Evolutionary conservation across 2,113 vertebrate genomes (phyloP).

Genomic region (Trematocara marginatum): DNA sequence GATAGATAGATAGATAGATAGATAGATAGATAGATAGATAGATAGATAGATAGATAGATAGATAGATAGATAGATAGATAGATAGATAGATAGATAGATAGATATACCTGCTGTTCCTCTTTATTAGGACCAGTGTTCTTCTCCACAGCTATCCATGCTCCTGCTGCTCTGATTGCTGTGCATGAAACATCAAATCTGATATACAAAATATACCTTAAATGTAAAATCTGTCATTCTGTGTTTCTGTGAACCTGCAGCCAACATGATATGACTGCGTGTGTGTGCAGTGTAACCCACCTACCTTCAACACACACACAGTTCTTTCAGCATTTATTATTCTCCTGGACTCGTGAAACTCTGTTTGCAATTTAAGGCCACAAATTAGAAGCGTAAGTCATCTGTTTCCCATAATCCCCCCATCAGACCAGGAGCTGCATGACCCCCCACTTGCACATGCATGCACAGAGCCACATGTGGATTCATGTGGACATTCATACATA

Average conservation of each 20-base stretch:
- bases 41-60: neutral
- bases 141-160: neutral
- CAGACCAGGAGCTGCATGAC: slow-evolving; percentile 81
- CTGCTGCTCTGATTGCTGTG: neutral
- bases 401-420: slow-evolving; percentile 96
- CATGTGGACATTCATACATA: neutral
- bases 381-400: slow-evolving; percentile 99
- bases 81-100: neutral
- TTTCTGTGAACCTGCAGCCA: slow-evolving; percentile 88
- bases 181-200: neutral
- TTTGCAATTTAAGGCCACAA: slow-evolving; percentile 99
- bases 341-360: slow-evolving; percentile 95
- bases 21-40: neutral
- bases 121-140: neutral
- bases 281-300: slow-evolving; percentile 17
- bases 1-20: neutral
- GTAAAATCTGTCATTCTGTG: slow-evolving; percentile 87
- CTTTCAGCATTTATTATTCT: slow-evolving; percentile 87
- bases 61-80: neutral
- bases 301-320: slow-evolving; percentile 42
- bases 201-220: slow-evolving; percentile 70
- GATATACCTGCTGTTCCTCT: neutral
- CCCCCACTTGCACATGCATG: slow-evolving; percentile 11
- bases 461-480: neutral
- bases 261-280: slow-evolving; percentile 71